Conservation (phyloP, 2,888 invertebrate species). For the Noctua pronuba region DNA sequence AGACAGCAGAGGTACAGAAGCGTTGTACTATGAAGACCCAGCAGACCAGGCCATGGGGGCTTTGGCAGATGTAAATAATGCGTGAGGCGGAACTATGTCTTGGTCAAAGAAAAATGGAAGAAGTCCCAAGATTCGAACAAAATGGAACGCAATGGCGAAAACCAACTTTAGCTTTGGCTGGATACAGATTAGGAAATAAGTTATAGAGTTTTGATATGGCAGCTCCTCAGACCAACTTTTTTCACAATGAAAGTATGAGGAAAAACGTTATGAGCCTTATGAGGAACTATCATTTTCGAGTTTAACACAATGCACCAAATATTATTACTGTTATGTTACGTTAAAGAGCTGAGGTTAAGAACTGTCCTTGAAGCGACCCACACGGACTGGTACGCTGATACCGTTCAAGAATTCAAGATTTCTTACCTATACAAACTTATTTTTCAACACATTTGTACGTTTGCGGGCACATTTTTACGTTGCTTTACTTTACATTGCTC, state of each 20-base stretch:
- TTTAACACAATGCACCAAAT: background rate
- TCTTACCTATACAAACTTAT: background rate
- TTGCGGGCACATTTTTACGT: background rate
- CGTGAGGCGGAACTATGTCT: background rate
- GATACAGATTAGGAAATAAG: background rate
- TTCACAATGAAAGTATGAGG: background rate
- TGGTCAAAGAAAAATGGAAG: background rate
- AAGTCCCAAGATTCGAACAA: background rate
- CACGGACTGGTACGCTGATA: slow-evolving; percentile 43
- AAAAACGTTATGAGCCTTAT: background rate
- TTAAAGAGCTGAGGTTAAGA: slow-evolving; percentile 31
- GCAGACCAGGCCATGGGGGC: background rate
- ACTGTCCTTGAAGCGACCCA: slow-evolving; percentile 49
- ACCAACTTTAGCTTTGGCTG: background rate
- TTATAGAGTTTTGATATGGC: background rate
- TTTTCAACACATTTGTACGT: slow-evolving; percentile 3
- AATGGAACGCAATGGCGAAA: background rate
- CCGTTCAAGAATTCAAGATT: slow-evolving; percentile 23
- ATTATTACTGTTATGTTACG: slow-evolving; percentile 41
- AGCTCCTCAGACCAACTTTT: background rate
- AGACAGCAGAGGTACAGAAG: background rate
- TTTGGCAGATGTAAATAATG: background rate
- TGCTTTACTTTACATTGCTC: background rate
- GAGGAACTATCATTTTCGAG: background rate
- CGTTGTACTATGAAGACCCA: background rate